Evolutionary conservation across 2,113 vertebrate species (phyloP).

Genomic region (Silurus asotus): DNA sequence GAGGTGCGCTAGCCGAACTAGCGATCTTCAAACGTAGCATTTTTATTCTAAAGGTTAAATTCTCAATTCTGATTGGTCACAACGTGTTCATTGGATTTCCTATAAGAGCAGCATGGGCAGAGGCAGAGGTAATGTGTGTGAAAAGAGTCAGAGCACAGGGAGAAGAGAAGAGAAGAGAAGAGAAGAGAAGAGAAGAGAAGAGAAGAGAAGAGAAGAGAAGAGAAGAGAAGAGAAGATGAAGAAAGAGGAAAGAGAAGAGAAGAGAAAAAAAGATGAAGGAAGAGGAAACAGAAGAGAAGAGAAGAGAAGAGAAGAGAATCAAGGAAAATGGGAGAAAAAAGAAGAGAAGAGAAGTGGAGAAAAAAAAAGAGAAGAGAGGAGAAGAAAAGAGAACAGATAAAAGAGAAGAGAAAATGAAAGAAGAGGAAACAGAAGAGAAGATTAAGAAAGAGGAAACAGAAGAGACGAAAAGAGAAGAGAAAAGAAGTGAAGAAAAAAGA

Average conservation of each 20-base stretch:
- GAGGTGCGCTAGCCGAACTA: neutral
- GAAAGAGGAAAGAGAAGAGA: too few relatives aligned
- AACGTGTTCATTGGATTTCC: neutral
- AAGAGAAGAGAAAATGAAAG: neutral
- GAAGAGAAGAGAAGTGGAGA: neutral
- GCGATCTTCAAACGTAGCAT: neutral
- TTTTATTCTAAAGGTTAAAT: neutral
- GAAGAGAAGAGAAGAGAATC: neutral
- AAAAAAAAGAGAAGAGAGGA: neutral
- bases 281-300: neutral
- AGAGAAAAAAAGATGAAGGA: neutral
- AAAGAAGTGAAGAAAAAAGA: neutral
- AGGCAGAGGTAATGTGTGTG: neutral
- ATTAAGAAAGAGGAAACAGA: neutral
- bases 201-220: neutral
- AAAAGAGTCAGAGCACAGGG: neutral
- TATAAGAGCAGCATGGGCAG: neutral
- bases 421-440: neutral
- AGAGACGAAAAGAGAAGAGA: neutral
- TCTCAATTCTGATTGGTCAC: neutral
- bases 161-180: neutral
- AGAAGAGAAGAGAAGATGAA: neutral
- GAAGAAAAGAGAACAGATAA: neutral
- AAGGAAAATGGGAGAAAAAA: fast-evolving
- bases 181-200: neutral